Evolutionary conservation across 2,888 invertebrate genomes (phyloP), one percentile per base, ranked within the genome.

Genomic region (Entomobrya proxima): DNA sequence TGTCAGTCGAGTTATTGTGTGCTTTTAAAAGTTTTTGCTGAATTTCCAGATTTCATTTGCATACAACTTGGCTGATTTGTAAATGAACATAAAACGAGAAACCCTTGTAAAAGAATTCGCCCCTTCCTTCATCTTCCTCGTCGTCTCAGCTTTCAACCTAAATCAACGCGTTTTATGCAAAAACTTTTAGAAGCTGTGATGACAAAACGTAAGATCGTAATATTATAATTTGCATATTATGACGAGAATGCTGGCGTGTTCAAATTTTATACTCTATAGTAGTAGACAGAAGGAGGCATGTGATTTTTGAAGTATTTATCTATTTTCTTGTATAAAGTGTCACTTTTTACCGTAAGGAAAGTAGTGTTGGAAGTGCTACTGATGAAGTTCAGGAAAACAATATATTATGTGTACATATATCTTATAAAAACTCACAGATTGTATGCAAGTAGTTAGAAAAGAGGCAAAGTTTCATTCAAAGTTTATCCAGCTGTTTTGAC

Each of bases 51-150:
- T 67, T 76, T 69, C 55, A 83, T 83, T 83, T 83, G 76, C 83
- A 83, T 83, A 83, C 69, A 69, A 76, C 83, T 82, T 83, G 52
- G 77, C 52, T 77, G 69, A 83, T 77, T 77, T 83, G 76, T 77
- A 69, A 83, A 83, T 76, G 61, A 67, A 76, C 75, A 40, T 52
- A 61, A 50, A 40, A 69, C 69, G 50, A 79, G 44, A 32, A 55
- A 55, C 40, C 58, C 40, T 67, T 67, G 47, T 67, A 58, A 50
- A 79, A 24, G 50, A 79, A 67, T 37, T 50, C 24, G 67, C 37
- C 21, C 67, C 67, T 32, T 61, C 35, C 13, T 44, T n/a, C n/a
- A 18, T 32, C 61, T 15, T 61, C 61, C 5, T 67, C 40, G 37
- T 30, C 61, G 9, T 30, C 61, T 35, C 61, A 61, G 61, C 32